Evolutionary conservation across 2,888 invertebrate genomes (phyloP), one percentile per base, ranked within the genome.

Genomic region (Pollenia angustigena): DNA sequence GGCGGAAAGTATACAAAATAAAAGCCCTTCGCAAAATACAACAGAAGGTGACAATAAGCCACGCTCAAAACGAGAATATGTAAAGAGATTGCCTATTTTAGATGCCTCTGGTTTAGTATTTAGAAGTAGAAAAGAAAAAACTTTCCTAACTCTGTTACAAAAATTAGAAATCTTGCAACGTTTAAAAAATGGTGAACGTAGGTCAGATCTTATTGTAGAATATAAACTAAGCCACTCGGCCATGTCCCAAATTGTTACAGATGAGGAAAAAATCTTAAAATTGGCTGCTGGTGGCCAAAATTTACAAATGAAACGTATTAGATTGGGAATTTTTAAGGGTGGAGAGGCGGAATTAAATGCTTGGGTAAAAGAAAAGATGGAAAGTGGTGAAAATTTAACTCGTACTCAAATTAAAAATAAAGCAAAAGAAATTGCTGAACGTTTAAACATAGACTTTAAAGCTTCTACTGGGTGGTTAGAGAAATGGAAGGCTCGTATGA

Each of bases 401-500:
- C 75, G 80, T 1, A 76, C 71, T 6, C 76, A 83, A 46, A 71
- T 87, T 1, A 87, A 83, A 66, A 87, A 76, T 66, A 58, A 68
- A 8, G 86, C 86, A 4, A 87, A 81, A 56, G 74, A 87, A 40
- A 87, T 87, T 44, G 87, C 84, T 4, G 62, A 78, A 16, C 76
- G 78, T 23, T 56, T 87, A 18, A 76, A 84, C 32, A 87, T 84
- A n/a, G 81, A 87, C 14, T 87, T 87, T 81, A 87, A 87, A 44
- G 86, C 86, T 0, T 87, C 86, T 10, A 81, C 83, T 0, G 86
- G 86, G 23, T 87, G 86, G 86, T 44, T 87, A 58, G 83, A 84
- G 23, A 87, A 87, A 66, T 87, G 86, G 86, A 87, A 84, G 23
- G 72, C 80, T 2, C 71, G 86, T 52, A 87, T 87, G 86, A 87